A percentile compares a stretch with the other conserved stretches of the same genome.
Conservation (phyloP, 2,888 invertebrate genomes). For the Alloscopus bannaensis region DNA sequence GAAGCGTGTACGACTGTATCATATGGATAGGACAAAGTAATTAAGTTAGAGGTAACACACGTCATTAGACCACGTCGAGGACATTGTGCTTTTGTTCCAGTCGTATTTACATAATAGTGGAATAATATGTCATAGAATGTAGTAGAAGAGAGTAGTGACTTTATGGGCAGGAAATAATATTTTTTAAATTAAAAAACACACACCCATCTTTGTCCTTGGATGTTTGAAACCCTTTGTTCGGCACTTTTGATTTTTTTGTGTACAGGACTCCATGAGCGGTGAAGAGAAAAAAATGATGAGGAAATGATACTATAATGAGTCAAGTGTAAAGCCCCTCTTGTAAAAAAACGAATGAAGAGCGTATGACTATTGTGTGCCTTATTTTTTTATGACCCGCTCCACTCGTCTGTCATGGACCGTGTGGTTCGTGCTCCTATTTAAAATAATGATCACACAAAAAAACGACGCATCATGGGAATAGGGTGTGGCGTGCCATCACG, state of each 20-base stretch:
- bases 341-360: too few species aligned
- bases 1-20: too few species aligned
- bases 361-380: too few species aligned
- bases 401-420: conserved; percentile 43
- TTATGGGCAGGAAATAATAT: conserved; percentile 49
- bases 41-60: too few species aligned
- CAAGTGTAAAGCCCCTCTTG: conserved; percentile 23
- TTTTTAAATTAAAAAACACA: conserved; percentile 29
- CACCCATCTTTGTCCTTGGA: conserved; percentile 42
- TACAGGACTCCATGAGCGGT: conserved; percentile 5
- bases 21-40: too few species aligned
- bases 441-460: conserved; percentile 28
- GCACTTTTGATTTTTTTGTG: conserved; percentile 10
- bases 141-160: too few species aligned
- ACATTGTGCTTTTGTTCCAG: too few species aligned
- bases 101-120: too few species aligned
- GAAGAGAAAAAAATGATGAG: conserved; percentile 30
- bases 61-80: too few species aligned
- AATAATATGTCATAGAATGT: too few species aligned
- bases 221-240: conserved; percentile 35
- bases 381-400: too few species aligned
- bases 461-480: conserved; percentile 27
- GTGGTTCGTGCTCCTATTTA: conserved; percentile 52
- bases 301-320: conserved; percentile 39
- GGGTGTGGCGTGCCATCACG: conserved; percentile 48